phyloP scores from a whole-genome alignment of 2,888 invertebrate genomes.

The Myopa tessellatipennis region DNA sequence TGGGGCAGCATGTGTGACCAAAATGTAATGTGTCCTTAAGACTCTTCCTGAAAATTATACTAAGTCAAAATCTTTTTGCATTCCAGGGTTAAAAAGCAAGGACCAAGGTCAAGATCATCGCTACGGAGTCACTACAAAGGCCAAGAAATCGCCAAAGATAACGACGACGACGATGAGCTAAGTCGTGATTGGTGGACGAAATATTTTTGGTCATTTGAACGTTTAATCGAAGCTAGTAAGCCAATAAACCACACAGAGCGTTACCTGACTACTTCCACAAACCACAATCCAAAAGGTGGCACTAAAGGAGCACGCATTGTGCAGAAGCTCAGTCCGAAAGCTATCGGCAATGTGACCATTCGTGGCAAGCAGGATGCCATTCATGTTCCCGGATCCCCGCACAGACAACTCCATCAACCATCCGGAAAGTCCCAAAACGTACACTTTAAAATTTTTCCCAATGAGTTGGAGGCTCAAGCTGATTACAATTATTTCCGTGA shows the following conservation, averaged over 20 bases:
- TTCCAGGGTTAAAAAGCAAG: constrained; percentile 63
- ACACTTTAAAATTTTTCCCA: constrained; percentile 77
- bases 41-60: neutral
- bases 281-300: constrained; percentile 61
- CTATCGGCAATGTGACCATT: constrained; percentile 42
- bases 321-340: constrained; percentile 76
- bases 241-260: constrained; percentile 69
- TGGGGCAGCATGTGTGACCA: constrained; percentile 63
- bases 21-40: constrained; percentile 55
- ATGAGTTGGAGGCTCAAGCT: constrained; percentile 80
- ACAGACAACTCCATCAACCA: neutral
- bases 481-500: constrained; percentile 89
- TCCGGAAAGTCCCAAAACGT: neutral
- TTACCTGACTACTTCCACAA: constrained; percentile 53
- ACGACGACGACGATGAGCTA: constrained; percentile 75
- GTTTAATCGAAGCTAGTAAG: constrained; percentile 80
- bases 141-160: constrained; percentile 68
- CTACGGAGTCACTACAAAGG: constrained; percentile 67
- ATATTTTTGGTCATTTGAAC: constrained; percentile 89
- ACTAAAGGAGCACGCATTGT: constrained; percentile 72
- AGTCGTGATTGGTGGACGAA: constrained; percentile 97
- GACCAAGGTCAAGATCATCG: constrained; percentile 61
- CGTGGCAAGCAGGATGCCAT: constrained; percentile 5
- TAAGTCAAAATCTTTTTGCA: neutral
- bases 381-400: neutral